Evolutionary conservation across 1,140 invertebrate genomes (phyloP), one percentile per base, ranked within the genome.

Genomic region (Bombus breviceps): DNA sequence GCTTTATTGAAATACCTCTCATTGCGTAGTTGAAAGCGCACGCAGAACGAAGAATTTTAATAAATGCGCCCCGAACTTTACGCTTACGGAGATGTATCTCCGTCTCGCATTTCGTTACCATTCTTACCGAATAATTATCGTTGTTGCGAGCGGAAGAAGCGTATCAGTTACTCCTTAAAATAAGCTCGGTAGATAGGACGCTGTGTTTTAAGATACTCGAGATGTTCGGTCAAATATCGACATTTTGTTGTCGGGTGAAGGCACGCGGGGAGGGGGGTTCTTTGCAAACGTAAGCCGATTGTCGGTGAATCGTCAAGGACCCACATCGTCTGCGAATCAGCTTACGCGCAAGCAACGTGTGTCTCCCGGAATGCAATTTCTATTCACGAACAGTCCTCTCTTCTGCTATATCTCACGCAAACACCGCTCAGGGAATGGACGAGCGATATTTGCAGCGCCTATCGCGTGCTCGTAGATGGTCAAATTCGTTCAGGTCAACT

Each of bases 271-370:
- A 74, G 89, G 59, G 75, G 78, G 89, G 74, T 83, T 79, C 71
- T 82, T 89, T 85, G 68, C 39, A 47, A 41, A 47, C 64, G 72
- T 90, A 90, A 90, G 89, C 89, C 89, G 89, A 88, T 90, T 86
- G 86, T 68, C 86, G 74, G 69, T 77, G 83, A 90, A 90, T 87
- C 79, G 77, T 90, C 86, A 86, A 90, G 89, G 71, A 83, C 87
- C 80, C 80, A 64, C 89, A 88, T 86, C 89, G 89, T 83, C 89
- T 90, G 83, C 84, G 86, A 88, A 90, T 88, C 89, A 91, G 89
- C 89, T 91, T 91, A 91, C 74, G 25, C 53, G 64, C 43, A 68
- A 68, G 80, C 69, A 78, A 69, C 57, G 78, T 72, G 53, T 78
- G 84, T 53, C 69, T 9, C 43, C 22, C n/a, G 39, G 68, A 71